A percentile compares a stretch with the other conserved stretches of the same genome.
Conservation (phyloP, 2,797 vertebrate species). For the Poliocrania exsul region DNA sequence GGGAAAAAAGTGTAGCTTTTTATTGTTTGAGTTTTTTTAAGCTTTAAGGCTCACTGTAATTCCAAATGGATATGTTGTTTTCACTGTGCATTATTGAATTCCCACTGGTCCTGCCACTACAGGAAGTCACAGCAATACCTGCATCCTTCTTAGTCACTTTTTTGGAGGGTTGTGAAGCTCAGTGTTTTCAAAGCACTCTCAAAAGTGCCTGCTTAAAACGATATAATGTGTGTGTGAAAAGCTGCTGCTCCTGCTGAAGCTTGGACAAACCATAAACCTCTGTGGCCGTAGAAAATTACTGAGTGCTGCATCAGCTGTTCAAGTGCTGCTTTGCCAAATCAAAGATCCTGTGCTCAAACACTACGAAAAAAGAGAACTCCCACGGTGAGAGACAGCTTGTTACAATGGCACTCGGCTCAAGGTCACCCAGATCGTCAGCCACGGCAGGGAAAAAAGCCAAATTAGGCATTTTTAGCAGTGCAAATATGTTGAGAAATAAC, state of each 20-base stretch:
- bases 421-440: conserved; percentile 1
- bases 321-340: conserved; percentile 2
- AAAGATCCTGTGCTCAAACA: background rate
- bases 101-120: background rate
- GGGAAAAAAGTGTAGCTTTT: background rate
- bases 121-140: background rate
- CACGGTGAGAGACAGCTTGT: background rate
- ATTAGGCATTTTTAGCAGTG: background rate
- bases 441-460: conserved; percentile 4
- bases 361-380: background rate
- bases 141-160: background rate
- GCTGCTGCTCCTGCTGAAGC: background rate
- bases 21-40: background rate
- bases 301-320: conserved; percentile 27
- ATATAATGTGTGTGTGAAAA: background rate
- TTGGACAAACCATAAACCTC: background rate
- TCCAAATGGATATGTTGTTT: background rate
- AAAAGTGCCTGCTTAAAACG: background rate
- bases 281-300: background rate
- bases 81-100: background rate
- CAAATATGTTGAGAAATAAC: background rate
- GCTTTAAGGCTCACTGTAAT: background rate
- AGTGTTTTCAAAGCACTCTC: background rate
- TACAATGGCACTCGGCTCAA: background rate
- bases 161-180: background rate